phyloP scores from a whole-genome alignment of 2,888 invertebrate species.

The Xanthia icteritia region DNA sequence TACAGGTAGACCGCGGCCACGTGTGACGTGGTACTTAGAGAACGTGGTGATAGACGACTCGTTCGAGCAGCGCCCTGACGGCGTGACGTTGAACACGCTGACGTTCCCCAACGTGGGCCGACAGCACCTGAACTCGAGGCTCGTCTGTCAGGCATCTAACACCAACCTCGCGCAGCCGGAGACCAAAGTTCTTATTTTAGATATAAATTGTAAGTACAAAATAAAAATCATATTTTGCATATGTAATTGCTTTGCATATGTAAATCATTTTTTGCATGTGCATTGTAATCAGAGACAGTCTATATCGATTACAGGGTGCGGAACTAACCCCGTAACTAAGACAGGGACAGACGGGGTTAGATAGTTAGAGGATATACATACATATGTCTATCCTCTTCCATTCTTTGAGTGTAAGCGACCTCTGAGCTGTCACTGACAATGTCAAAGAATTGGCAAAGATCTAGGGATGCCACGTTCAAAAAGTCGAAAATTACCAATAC shows the following conservation, averaged over 20 bases:
- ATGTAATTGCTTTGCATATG: neutral
- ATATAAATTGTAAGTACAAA: slow-evolving; percentile 95
- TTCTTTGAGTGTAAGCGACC: neutral
- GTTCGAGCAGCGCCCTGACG: slow-evolving; percentile 92
- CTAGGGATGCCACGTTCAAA: neutral
- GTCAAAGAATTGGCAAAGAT: neutral
- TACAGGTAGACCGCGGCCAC: slow-evolving; percentile 94
- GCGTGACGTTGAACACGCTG: slow-evolving; percentile 94
- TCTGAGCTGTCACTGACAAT: too few species aligned
- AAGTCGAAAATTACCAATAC: neutral
- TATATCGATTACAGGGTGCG: neutral
- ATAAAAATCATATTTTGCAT: neutral
- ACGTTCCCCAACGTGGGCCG: slow-evolving; percentile 95
- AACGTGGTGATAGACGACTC: slow-evolving; percentile 96
- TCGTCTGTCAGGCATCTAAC: slow-evolving; percentile 96
- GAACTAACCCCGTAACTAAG: neutral
- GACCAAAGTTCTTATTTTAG: slow-evolving; percentile 94
- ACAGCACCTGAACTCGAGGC: slow-evolving; percentile 95
- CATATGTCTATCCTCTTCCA: neutral
- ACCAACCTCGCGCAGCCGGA: slow-evolving; percentile 95
- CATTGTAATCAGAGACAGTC: neutral
- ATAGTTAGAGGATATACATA: too few species aligned
- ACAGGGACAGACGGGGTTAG: too few species aligned
- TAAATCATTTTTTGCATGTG: neutral
- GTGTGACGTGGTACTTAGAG: slow-evolving; percentile 96